phyloP scores from a whole-genome alignment of 2,888 invertebrate genomes.

The Euproctis similis region DNA sequence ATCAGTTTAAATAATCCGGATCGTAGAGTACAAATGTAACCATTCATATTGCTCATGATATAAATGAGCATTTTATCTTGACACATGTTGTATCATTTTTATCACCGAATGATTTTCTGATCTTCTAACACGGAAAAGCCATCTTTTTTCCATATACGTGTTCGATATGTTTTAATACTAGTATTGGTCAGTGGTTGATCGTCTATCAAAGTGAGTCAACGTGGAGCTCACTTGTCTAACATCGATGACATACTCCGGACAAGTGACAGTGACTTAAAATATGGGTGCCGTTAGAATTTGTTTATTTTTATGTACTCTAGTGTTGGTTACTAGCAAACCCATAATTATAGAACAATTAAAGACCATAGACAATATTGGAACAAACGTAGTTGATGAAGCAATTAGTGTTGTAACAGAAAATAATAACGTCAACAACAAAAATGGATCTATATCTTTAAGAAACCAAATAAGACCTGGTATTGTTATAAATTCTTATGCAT shows the following conservation, averaged over 20 bases:
- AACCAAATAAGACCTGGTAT: conserved; percentile 43
- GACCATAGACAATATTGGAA: background rate
- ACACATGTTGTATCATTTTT: conserved; percentile 1
- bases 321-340: conserved; percentile 24
- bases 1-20: too few species aligned
- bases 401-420: too few species aligned
- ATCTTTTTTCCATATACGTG: background rate
- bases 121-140: background rate
- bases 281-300: conserved; percentile 24
- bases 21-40: too few species aligned
- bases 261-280: conserved; percentile 5
- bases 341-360: conserved; percentile 10
- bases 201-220: conserved; percentile 3
- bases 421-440: background rate
- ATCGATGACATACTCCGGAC: conserved; percentile 14
- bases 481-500: conserved; percentile 26
- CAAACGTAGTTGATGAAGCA: background rate
- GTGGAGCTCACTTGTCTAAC: conserved; percentile 17
- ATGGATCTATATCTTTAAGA: conserved; percentile 4
- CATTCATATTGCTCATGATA: too few species aligned
- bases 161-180: background rate
- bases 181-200: conserved; percentile 1
- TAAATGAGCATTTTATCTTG: conserved; percentile 1
- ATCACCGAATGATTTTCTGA: conserved; percentile 1
- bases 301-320: conserved; percentile 18